phyloP scores from a whole-genome alignment of 2,797 vertebrate species.

The Propithecus perrieri region DNA sequence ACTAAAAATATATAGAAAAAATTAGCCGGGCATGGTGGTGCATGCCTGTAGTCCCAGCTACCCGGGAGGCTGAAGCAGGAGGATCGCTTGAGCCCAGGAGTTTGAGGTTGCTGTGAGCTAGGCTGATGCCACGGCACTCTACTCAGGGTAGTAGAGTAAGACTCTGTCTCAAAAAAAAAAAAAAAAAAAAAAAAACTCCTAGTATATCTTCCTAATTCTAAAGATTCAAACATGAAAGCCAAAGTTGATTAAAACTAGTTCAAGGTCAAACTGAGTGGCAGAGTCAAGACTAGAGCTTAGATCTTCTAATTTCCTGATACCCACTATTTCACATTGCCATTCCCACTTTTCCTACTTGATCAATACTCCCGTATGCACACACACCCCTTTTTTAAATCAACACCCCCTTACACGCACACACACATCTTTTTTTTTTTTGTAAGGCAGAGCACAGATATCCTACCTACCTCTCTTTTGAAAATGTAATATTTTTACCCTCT shows the following conservation, averaged over 20 bases:
- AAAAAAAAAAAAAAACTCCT: not conserved
- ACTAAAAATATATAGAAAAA: no score
- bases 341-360: not conserved
- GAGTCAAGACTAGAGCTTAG: not conserved
- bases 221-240: not conserved
- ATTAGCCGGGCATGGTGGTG: no score
- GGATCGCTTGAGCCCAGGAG: no score
- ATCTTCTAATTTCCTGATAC: not conserved
- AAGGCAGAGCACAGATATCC: not conserved
- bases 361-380: no score
- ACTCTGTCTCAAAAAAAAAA: no score
- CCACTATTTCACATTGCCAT: not conserved
- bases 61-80: no score
- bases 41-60: no score
- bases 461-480: not conserved
- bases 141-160: no score
- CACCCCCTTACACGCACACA: fast-evolving
- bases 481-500: not conserved
- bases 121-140: no score
- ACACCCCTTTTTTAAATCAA: not conserved
- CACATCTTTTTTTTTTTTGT: not conserved
- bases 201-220: not conserved
- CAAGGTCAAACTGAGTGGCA: not conserved
- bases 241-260: not conserved
- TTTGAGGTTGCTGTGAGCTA: no score